Percentiles rank a stretch among this genome's conserved stretches.
phyloP scores from a whole-genome alignment of 92 coral and sea anemone genomes.

The Nematostella vectensis region DNA sequence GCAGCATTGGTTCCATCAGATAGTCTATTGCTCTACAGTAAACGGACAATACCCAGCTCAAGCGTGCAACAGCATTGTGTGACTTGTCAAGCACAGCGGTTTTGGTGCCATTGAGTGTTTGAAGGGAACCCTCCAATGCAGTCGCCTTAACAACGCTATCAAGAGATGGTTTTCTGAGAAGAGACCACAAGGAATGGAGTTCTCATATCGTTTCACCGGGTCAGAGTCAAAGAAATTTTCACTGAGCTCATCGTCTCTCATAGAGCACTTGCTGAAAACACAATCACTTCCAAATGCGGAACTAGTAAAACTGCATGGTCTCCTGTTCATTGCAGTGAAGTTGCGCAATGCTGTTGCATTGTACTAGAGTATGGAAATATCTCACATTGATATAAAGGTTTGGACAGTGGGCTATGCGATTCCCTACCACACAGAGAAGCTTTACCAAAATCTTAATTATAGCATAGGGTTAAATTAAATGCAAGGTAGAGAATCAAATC shows the following conservation, averaged over 20 bases:
- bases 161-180: slow-evolving; percentile 39
- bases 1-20: slow-evolving; percentile 45
- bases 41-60: slow-evolving; percentile 15
- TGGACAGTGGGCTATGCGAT: slow-evolving; percentile 50
- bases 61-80: slow-evolving; percentile 20
- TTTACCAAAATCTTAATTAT: too few relatives aligned
- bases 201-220: slow-evolving; percentile 52
- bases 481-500: too few relatives aligned
- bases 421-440: slow-evolving; percentile 25
- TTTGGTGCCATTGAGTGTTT: slow-evolving; percentile 25
- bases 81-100: slow-evolving; percentile 16
- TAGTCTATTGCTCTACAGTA: slow-evolving; percentile 40
- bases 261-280: slow-evolving; percentile 33
- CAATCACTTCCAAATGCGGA: slow-evolving; percentile 7
- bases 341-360: slow-evolving; percentile 42
- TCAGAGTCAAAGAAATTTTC: slow-evolving; percentile 45
- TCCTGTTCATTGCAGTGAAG: slow-evolving; percentile 27
- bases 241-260: slow-evolving; percentile 22
- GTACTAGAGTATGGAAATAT: slow-evolving; percentile 37
- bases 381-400: slow-evolving; percentile 17
- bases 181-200: slow-evolving; percentile 24
- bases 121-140: slow-evolving; percentile 22
- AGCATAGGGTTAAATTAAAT: too few relatives aligned
- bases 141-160: slow-evolving; percentile 33
- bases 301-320: slow-evolving; percentile 29